Percentiles rank a stretch among this genome's conserved stretches.
These are phyloP conservation scores for Drosophila nr. perissopoda DNA, from an alignment of 2,888 invertebrate species.

Conservation along the genomic window DNA sequence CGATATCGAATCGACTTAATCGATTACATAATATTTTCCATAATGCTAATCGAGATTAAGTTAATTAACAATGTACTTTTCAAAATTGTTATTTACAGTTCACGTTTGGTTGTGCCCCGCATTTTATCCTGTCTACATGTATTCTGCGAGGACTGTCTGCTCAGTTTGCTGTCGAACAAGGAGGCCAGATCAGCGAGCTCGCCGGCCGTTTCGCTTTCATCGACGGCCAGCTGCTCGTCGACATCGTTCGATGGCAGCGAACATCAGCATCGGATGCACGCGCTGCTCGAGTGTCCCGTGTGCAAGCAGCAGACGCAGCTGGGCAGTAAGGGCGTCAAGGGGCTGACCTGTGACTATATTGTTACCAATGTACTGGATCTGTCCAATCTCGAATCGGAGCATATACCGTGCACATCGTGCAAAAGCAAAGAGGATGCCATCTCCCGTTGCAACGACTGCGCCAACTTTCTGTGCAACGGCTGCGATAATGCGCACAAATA, in stretches of 20 bases:
- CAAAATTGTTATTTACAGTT: conserved; percentile 85
- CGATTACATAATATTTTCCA: not conserved
- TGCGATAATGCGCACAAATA: conserved; percentile 98
- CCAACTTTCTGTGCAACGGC: conserved; percentile 96
- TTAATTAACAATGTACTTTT: not conserved
- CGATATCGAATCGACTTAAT: not conserved
- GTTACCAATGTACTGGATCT: conserved; percentile 93
- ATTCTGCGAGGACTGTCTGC: conserved; percentile 96
- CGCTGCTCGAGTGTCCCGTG: conserved; percentile 89
- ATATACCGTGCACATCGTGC: conserved; percentile 95
- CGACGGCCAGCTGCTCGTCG: conserved; percentile 86
- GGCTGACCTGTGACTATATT: conserved; percentile 94
- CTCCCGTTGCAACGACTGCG: conserved; percentile 97
- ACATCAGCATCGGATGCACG: conserved; percentile 39
- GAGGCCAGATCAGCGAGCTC: conserved; percentile 87
- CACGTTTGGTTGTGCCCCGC: conserved; percentile 92
- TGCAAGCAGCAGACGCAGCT: conserved; percentile 95
- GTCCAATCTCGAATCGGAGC: conserved; percentile 89
- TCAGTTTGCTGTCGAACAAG: conserved; percentile 90
- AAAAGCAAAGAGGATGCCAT: conserved; percentile 97
- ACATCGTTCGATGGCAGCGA: conserved; percentile 77
- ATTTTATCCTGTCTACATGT: conserved; percentile 97
- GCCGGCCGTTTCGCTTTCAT: conserved; percentile 56
- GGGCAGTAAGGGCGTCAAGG: conserved; percentile 90
- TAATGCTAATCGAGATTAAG: not conserved